These are phyloP conservation scores for Caracal caracal DNA, from an alignment of 2,113 vertebrate genomes.

Conservation along the genomic window DNA sequence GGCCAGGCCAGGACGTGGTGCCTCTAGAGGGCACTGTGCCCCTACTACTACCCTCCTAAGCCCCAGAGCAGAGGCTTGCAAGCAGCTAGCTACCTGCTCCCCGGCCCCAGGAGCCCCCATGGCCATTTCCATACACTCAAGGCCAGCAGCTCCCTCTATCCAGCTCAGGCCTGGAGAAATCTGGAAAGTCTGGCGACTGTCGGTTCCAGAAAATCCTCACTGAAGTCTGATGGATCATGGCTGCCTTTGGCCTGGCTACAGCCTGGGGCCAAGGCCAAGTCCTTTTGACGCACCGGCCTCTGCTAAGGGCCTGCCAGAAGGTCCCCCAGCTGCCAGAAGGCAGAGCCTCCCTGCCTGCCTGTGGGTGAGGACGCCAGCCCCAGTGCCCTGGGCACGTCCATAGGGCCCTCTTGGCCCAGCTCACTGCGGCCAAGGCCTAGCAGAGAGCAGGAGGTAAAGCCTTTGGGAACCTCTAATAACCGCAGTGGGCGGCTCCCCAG, in stretches of 20 bases:
- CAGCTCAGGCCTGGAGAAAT: neutral
- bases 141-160: neutral
- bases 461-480: constrained; percentile 62
- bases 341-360: neutral
- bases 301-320: neutral
- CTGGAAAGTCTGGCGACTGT: constrained; percentile 24
- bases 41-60: neutral
- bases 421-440: neutral
- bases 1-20: neutral
- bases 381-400: neutral
- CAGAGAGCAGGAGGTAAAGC: constrained; percentile 32
- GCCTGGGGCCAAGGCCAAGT: constrained; percentile 44
- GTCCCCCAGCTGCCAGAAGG: neutral
- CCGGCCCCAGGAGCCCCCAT: neutral
- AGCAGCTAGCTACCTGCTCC: neutral
- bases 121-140: neutral
- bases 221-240: constrained; percentile 21
- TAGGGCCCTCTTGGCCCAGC: constrained; percentile 19
- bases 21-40: neutral
- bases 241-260: constrained; percentile 48
- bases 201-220: constrained; percentile 46
- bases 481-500: neutral
- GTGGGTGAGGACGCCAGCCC: neutral
- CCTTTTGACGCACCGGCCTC: neutral
- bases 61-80: neutral